Evolutionary conservation across 2,113 vertebrate species (phyloP).

Genomic region (Tonatia bakeri): DNA sequence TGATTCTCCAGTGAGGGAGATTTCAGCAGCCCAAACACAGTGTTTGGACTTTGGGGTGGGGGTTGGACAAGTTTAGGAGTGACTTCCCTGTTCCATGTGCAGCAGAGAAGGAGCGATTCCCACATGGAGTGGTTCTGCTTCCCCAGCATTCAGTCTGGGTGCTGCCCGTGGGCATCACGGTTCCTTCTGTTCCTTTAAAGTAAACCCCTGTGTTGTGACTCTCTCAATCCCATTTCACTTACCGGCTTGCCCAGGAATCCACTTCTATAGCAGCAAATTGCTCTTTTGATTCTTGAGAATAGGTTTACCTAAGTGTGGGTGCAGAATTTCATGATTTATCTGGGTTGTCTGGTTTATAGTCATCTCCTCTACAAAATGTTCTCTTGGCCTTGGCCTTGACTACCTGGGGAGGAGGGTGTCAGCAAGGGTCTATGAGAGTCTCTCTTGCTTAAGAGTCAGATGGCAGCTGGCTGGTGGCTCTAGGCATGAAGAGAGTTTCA

Average conservation of each 20-base stretch:
- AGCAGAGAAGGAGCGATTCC: background rate
- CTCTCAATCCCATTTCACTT: constrained; percentile 43
- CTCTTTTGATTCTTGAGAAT: constrained; percentile 65
- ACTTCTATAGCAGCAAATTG: constrained; percentile 65
- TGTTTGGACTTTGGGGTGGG: background rate
- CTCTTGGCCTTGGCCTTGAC: background rate
- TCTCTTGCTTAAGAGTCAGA: background rate
- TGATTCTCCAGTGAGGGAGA: background rate
- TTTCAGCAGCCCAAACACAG: background rate
- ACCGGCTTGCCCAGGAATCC: background rate
- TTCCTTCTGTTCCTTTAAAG: background rate
- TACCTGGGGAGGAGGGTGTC: background rate
- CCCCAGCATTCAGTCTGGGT: background rate
- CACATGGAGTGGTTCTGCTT: background rate
- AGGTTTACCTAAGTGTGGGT: constrained; percentile 68
- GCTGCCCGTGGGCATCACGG: background rate
- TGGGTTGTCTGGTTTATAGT: constrained; percentile 24
- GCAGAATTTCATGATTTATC: constrained; percentile 68
- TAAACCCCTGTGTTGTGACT: background rate
- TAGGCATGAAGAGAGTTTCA: background rate
- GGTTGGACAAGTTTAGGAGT: background rate
- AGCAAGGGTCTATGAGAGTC: background rate
- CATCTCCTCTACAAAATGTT: constrained; percentile 40
- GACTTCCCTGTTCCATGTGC: background rate
- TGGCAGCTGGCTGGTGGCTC: background rate